phyloP scores from a whole-genome alignment of 2,888 invertebrate genomes.

The Scaptomyza cyrtandrae region DNA sequence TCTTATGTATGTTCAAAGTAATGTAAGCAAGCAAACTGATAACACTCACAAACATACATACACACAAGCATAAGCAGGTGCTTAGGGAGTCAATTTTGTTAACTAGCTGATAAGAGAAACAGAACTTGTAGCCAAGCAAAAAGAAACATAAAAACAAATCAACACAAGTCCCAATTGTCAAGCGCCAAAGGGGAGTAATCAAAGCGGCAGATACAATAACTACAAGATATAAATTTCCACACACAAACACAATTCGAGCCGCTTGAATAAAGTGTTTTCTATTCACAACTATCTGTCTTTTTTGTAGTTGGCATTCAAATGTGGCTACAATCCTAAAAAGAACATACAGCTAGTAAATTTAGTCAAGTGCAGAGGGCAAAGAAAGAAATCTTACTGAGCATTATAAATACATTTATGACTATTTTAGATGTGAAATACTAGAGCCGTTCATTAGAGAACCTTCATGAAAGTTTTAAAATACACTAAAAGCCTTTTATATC shows the following conservation, averaged over 20 bases:
- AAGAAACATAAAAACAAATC: no score
- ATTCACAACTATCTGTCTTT: constrained; percentile 19
- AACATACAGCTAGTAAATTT: constrained; percentile 53
- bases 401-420: constrained; percentile 2
- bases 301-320: constrained; percentile 10
- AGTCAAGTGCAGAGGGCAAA: constrained; percentile 64
- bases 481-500: constrained; percentile 31
- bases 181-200: constrained; percentile 18
- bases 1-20: constrained; percentile 38
- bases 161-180: constrained; percentile 1
- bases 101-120: constrained; percentile 26
- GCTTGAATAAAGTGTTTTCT: constrained; percentile 27
- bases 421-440: constrained; percentile 21
- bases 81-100: constrained; percentile 7
- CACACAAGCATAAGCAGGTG: constrained; percentile 1
- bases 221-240: constrained; percentile 9
- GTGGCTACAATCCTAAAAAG: constrained; percentile 13
- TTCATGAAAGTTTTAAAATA: constrained; percentile 61
- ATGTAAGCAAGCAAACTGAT: constrained; percentile 59
- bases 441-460: constrained; percentile 29
- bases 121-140: constrained; percentile 2
- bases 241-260: constrained; percentile 2
- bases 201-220: constrained; percentile 23
- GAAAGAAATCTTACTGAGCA: constrained; percentile 35
- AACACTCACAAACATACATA: constrained; percentile 23